These are phyloP conservation scores for Typhlichthys subterraneus DNA, from an alignment of 2,797 vertebrate species.

Conservation along the genomic window DNA sequence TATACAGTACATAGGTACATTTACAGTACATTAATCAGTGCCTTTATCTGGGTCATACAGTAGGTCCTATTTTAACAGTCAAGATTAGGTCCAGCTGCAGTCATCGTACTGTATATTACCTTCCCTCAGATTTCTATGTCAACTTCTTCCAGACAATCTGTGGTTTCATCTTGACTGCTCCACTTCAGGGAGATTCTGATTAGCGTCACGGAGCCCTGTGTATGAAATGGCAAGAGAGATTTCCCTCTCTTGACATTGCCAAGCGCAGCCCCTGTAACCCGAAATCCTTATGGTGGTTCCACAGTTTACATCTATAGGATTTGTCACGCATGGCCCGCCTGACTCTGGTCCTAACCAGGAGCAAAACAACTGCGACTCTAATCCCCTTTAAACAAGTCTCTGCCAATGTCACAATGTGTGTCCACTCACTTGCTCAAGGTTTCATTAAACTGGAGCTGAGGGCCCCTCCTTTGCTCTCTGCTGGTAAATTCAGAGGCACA, in stretches of 20 bases:
- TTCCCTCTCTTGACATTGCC: constrained; percentile 22
- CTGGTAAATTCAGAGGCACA: constrained; percentile 43
- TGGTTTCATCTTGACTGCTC: constrained; percentile 64
- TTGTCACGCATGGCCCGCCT: constrained; percentile 49
- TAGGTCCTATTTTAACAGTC: constrained; percentile 34
- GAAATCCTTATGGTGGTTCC: constrained; percentile 31
- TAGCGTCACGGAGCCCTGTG: constrained; percentile 56
- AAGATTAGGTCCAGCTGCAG: constrained; percentile 42
- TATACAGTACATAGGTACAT: constrained; percentile 38
- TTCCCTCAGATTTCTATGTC: constrained; percentile 34
- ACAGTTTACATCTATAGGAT: constrained; percentile 53
- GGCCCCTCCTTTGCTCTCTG: constrained; percentile 5
- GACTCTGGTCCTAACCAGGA: constrained; percentile 38
- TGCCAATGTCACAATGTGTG: constrained; percentile 59
- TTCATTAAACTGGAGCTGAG: constrained; percentile 57
- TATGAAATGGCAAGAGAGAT: constrained; percentile 38
- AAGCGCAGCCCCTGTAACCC: constrained; percentile 27
- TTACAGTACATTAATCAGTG: constrained; percentile 54
- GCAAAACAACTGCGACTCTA: constrained; percentile 61
- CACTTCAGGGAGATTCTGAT: constrained; percentile 66
- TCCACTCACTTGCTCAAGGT: constrained; percentile 54
- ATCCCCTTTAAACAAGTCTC: constrained; percentile 64
- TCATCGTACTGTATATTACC: constrained; percentile 43
- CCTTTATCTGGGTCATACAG: constrained; percentile 45
- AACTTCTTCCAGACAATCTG: constrained; percentile 59